A percentile compares a stretch with the other conserved stretches of the same genome.
Evolutionary conservation across 2,797 vertebrate genomes (phyloP).

Genomic region (Melanotaenia nigrans): DNA sequence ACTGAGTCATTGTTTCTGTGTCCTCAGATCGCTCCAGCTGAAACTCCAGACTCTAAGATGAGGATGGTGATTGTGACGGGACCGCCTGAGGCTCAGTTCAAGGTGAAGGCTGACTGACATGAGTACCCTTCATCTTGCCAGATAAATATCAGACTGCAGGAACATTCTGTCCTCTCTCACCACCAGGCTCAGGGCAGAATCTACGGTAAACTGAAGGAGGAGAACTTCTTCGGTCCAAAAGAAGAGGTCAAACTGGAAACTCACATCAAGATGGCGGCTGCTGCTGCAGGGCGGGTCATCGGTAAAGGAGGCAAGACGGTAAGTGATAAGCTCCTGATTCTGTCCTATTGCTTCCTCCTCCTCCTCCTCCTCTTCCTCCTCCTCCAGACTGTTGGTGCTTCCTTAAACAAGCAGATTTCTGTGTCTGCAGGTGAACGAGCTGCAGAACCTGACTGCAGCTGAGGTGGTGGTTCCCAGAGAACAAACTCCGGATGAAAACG

Average conservation of each 20-base stretch:
- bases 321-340: conserved; percentile 49
- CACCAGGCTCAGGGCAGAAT: conserved; percentile 92
- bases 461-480: conserved; percentile 96
- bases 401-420: too few species aligned
- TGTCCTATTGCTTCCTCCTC: too few species aligned
- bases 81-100: conserved; percentile 95
- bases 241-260: conserved; percentile 97
- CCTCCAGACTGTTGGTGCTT: too few species aligned
- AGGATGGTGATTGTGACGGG: conserved; percentile 96
- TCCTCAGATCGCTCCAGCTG: conserved; percentile 91
- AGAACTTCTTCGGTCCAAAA: conserved; percentile 97
- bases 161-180: background rate
- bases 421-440: conserved; percentile 88
- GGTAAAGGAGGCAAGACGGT: conserved; percentile 97
- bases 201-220: conserved; percentile 96
- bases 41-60: conserved; percentile 92
- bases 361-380: too few species aligned
- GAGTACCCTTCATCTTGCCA: background rate
- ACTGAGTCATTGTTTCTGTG: too few species aligned
- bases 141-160: background rate
- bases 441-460: conserved; percentile 94
- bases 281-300: conserved; percentile 93
- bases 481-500: conserved; percentile 93
- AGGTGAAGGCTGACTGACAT: conserved; percentile 77
- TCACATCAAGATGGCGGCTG: conserved; percentile 95